Evolutionary conservation across 2,888 invertebrate genomes (phyloP).

Genomic region (Agrotis ipsilon): DNA sequence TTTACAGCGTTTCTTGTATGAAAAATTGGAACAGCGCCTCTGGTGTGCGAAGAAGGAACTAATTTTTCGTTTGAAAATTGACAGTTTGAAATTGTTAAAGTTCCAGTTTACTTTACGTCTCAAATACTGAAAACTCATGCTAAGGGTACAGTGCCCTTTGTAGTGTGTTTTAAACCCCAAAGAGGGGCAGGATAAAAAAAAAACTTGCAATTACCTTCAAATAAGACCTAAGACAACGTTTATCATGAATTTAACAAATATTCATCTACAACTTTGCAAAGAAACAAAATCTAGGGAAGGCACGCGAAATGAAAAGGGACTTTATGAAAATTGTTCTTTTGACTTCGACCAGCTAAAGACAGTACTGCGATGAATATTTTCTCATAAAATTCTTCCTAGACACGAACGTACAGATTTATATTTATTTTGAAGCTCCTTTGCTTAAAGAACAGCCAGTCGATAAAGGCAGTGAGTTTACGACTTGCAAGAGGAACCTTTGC

Average conservation of each 20-base stretch:
- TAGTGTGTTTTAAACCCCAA: too few species aligned
- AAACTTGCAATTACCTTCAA: conserved; percentile 10
- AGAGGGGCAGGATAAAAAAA: neutral
- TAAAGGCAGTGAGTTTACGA: conserved; percentile 21
- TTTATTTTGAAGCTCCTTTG: conserved; percentile 32
- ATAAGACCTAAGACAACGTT: conserved; percentile 6
- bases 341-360: conserved; percentile 16
- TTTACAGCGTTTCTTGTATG: too few species aligned
- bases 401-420: conserved; percentile 43
- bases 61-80: too few species aligned
- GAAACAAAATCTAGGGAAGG: conserved; percentile 35
- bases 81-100: too few species aligned
- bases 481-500: conserved; percentile 9
- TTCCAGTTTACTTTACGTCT: too few species aligned
- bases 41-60: too few species aligned
- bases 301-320: conserved; percentile 37
- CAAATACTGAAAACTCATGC: too few species aligned
- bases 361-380: conserved; percentile 32
- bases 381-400: conserved; percentile 32
- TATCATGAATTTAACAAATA: conserved; percentile 28
- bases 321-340: conserved; percentile 58
- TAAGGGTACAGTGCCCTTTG: too few species aligned
- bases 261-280: conserved; percentile 29
- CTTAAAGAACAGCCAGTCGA: conserved; percentile 10
- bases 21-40: too few species aligned